Evolutionary conservation across 2,113 vertebrate species (phyloP).

Genomic region (Carettochelys insculpta): DNA sequence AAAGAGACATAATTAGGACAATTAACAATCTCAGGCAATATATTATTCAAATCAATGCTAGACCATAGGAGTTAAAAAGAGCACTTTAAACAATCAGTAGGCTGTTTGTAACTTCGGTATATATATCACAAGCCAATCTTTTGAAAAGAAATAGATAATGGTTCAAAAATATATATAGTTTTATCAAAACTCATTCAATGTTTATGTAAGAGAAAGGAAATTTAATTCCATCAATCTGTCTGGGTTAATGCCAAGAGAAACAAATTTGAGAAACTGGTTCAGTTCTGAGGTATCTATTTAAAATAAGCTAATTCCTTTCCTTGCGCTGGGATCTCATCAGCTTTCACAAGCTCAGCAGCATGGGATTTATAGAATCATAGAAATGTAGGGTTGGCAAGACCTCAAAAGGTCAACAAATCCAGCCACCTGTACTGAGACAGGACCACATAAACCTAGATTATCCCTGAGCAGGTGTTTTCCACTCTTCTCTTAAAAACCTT

Average conservation of each 20-base stretch:
- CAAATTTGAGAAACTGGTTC: slow-evolving; percentile 12
- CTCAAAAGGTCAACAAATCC: not conserved
- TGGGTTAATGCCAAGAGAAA: slow-evolving; percentile 7
- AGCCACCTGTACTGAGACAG: not conserved
- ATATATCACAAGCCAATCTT: not conserved
- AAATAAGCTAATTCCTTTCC: slow-evolving; percentile 20
- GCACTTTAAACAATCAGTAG: not conserved
- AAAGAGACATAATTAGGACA: slow-evolving; percentile 16
- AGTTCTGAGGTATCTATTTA: slow-evolving; percentile 22
- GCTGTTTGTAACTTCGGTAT: not conserved
- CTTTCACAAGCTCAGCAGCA: not conserved
- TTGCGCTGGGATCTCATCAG: not conserved
- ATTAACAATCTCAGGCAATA: not conserved
- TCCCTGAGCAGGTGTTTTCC: not conserved
- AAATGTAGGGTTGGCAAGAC: not conserved
- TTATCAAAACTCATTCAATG: slow-evolving; percentile 21
- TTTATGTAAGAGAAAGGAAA: slow-evolving; percentile 12
- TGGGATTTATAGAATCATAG: not conserved
- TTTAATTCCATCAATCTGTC: slow-evolving; percentile 20
- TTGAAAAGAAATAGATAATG: slow-evolving; percentile 15
- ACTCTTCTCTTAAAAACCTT: not conserved
- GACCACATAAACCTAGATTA: not conserved
- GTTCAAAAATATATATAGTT: not conserved
- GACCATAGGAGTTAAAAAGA: not conserved
- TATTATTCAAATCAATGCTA: slow-evolving; percentile 14